Evolutionary conservation across 2,113 vertebrate genomes (phyloP), one percentile per base, ranked within the genome.

Genomic region (Albula glossodonta): DNA sequence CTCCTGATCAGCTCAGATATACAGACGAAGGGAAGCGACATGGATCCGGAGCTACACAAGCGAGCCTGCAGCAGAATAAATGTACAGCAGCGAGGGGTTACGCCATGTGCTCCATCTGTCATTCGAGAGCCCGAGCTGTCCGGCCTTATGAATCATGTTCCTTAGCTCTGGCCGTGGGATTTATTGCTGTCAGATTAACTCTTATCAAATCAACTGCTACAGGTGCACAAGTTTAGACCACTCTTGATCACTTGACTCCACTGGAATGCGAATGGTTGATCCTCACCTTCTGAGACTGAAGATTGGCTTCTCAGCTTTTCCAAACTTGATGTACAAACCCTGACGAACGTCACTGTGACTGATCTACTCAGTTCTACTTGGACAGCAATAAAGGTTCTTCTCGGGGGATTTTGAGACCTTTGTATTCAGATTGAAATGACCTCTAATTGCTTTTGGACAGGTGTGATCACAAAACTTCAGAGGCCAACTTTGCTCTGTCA

Each of bases 101-200:
- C 9, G 10, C 70, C 70, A 74, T 74, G 70, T 74, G 70, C n/a
- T 66, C 60, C 22, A 7, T 19, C 60, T 74, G 70, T 74, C 70
- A 74, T 9, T 10, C 2, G 22, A 74, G 8, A 31, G 70, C 70
- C 70, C 31, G 70, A 74, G 70, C 70, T 74, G 63, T 70, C 22
- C 31, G 70, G 70, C 10, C 22, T 74, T 74, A 22, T 74, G 70
- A 74, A 74, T 74, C 22, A 31, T 74, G 70, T 31, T 22, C n/a
- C 70, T 74, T 74, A n/a, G n/a, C 70, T 74, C 22, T 74, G n/a
- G 22, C n/a, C n/a, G n/a, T 74, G 50, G 80, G 22, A 41, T 25
- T 81, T 81, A 81, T 81, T 81, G 80, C 80, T 81, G 80, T 51
- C 50, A 13, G 22, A 4, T 52, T 49, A 81, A 81, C 15, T 22